phyloP scores from a whole-genome alignment of 2,888 invertebrate genomes.

The Ormia ochracea region DNA sequence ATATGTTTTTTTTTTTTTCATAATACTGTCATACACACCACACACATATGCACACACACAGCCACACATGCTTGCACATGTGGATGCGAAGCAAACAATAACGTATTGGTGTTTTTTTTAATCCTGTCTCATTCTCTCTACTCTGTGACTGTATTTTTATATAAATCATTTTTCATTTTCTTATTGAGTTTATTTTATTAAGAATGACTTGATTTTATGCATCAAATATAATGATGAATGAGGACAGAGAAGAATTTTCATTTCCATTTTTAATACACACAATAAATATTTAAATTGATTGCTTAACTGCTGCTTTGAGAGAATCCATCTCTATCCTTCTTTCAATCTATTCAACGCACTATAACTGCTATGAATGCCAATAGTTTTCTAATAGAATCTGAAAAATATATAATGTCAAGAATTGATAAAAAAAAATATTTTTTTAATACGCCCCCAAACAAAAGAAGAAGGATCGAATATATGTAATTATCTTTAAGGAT shows the following conservation, averaged over 20 bases:
- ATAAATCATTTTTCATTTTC: not conserved
- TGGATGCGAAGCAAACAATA: too few relatives aligned
- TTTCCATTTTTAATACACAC: constrained; percentile 20
- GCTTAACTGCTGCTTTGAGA: not conserved
- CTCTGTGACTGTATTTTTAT: not conserved
- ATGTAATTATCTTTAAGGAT: too few relatives aligned
- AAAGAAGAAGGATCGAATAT: too few relatives aligned
- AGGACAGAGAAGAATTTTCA: constrained; percentile 19
- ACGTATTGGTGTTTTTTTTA: not conserved
- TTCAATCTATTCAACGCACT: too few relatives aligned
- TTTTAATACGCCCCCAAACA: too few relatives aligned
- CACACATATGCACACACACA: not conserved
- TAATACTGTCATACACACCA: constrained; percentile 20
- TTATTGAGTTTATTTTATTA: not conserved
- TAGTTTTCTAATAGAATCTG: not conserved
- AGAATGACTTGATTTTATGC: constrained; percentile 37
- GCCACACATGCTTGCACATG: not conserved
- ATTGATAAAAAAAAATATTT: too few relatives aligned
- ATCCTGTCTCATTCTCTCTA: not conserved
- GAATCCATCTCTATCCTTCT: not conserved
- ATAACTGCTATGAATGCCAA: not conserved
- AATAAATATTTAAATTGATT: constrained; percentile 37
- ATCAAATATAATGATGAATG: constrained; percentile 35
- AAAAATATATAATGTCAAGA: not conserved
- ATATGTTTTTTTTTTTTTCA: not conserved